Evolutionary conservation across 2,113 vertebrate species (phyloP).

Genomic region (Piaya cayana): DNA sequence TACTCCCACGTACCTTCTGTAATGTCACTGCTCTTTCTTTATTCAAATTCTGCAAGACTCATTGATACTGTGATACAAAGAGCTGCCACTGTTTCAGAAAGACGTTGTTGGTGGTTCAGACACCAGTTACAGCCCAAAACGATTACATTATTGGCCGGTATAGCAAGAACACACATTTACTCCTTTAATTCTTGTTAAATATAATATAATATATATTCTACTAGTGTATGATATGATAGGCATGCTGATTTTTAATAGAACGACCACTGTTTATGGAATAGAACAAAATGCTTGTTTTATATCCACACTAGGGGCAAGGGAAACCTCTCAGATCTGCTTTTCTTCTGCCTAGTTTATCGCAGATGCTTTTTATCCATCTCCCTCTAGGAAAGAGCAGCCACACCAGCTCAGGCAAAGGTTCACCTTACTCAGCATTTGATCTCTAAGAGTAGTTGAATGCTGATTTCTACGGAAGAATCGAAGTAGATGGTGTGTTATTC

Average conservation of each 20-base stretch:
- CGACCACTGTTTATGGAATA: not conserved
- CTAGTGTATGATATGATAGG: not conserved
- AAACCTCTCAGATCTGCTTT: not conserved
- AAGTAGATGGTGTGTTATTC: not conserved
- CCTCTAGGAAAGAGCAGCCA: not conserved
- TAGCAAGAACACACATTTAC: not conserved
- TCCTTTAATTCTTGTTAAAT: not conserved
- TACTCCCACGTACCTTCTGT: not conserved
- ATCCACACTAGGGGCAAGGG: not conserved
- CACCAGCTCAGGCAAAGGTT: not conserved
- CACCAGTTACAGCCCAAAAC: not conserved
- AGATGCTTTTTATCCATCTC: not conserved
- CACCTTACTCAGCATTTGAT: rapidly evolving
- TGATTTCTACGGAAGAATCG: not conserved
- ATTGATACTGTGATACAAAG: not conserved
- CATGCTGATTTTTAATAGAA: not conserved
- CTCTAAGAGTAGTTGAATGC: not conserved
- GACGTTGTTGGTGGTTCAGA: not conserved
- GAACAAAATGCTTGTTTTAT: not conserved
- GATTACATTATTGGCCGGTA: not conserved
- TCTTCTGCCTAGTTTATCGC: not conserved
- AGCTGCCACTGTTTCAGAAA: not conserved
- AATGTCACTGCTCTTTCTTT: not conserved
- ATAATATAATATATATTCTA: not conserved
- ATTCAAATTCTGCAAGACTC: not conserved